Evolutionary conservation across 2,888 invertebrate genomes (phyloP), one percentile per base, ranked within the genome.

Genomic region (Tholera decimalis): DNA sequence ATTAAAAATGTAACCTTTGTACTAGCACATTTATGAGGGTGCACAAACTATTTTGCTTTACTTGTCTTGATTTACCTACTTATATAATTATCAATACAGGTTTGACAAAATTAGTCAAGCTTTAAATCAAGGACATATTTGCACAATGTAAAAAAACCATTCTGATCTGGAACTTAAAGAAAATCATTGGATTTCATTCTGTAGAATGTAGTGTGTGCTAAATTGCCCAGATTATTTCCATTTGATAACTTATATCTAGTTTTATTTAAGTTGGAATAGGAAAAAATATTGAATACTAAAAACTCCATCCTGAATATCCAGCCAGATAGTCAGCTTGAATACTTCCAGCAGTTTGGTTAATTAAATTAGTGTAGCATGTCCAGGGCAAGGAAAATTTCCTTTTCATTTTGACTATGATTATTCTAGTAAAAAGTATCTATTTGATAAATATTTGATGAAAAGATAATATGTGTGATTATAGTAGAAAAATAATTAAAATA

Each of bases 101-200:
- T 26, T 35, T 51, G 26, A 24, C 26, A 51, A 46, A 3, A 20
- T 55, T 39, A 28, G 26, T 33, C 9, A 44, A 33, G n/a, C 11
- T 37, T 43, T 24, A 3, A 7, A 50, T 37, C 11, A 43, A 56
- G 37, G 26, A 51, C 18, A 44, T 9, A 44, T 41, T 30, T 71
- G 46, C 41, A 56, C 49, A 56, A 37, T 68, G 64, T 54, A 24
- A 37, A 13, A 43, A 50, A 57, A 35, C 71, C 59, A 65, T 76
- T 41, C 59, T 58, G 77, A 76, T 74, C 74, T 74, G 74, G 74
- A 72, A 76, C 37, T 76, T 74, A 71, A 60, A 76, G 74, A 65
- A 77, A 69, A 62, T 67, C 24, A 41, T 39, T 22, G 13, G 13
- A 28, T 54, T 15, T 28, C 18, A 44, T n/a, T 44, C 13, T 43